Evolutionary conservation across 2,113 vertebrate species (phyloP).

Genomic region (Gnathonemus longibarbis): DNA sequence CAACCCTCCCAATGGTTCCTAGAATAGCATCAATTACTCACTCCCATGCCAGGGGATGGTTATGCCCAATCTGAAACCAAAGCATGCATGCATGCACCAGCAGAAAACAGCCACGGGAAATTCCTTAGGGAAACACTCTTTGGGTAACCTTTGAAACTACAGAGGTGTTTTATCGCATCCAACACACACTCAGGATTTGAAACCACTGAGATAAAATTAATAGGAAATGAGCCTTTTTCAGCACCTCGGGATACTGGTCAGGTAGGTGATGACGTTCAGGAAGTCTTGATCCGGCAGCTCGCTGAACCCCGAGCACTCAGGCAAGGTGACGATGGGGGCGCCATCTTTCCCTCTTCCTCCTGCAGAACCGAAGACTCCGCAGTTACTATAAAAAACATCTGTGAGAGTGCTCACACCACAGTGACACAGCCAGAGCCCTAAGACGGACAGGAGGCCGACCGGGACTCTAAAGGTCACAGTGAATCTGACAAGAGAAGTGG

Average conservation of each 20-base stretch:
- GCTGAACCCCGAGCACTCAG: conserved; percentile 79
- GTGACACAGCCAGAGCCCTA: neutral
- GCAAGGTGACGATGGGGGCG: conserved; percentile 85
- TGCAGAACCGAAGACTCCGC: conserved; percentile 38
- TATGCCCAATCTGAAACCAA: neutral
- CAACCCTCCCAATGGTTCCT: neutral
- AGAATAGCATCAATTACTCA: neutral
- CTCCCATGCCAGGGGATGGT: neutral
- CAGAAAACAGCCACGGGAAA: neutral
- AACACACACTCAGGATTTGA: neutral
- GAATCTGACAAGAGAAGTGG: neutral
- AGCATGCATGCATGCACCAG: neutral
- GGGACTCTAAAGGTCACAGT: neutral
- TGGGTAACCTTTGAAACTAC: neutral
- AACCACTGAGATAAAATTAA: neutral
- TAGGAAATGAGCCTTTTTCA: neutral
- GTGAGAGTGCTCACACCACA: neutral
- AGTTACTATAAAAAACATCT: too few species aligned
- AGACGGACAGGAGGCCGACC: neutral
- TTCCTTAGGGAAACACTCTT: neutral
- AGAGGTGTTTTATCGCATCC: neutral
- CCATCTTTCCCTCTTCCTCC: conserved; percentile 87
- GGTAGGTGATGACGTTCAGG: conserved; percentile 82
- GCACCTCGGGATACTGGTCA: conserved; percentile 92
- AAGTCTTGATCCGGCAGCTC: conserved; percentile 89